Evolutionary conservation across 2,113 vertebrate species (phyloP).

Genomic region (Corythornis cristatus): DNA sequence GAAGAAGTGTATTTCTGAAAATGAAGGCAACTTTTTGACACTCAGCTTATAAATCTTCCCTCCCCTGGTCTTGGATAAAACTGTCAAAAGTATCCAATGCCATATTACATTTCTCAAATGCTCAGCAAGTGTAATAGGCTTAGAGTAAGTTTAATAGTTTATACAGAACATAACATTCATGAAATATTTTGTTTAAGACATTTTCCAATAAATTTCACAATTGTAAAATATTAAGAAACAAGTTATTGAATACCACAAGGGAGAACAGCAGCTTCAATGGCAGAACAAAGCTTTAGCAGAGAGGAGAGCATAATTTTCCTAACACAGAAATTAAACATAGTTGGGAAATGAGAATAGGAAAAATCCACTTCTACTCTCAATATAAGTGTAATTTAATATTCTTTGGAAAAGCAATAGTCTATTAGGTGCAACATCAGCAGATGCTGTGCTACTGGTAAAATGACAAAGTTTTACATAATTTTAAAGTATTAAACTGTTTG

Average conservation of each 20-base stretch:
- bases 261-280: background rate
- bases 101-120: background rate
- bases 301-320: background rate
- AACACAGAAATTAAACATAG: background rate
- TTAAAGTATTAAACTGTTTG: background rate
- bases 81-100: background rate
- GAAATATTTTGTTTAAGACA: background rate
- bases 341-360: background rate
- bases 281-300: background rate
- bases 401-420: background rate
- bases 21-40: background rate
- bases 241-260: background rate
- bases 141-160: background rate
- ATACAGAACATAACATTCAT: background rate
- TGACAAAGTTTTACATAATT: background rate
- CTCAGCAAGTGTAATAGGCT: background rate
- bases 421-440: background rate
- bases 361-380: background rate
- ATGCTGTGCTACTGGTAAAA: background rate
- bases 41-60: background rate
- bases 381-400: background rate
- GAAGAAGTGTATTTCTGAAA: background rate
- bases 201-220: background rate
- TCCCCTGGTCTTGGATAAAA: background rate
- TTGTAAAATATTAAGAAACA: background rate